Conservation (phyloP, 1,140 invertebrate genomes). For the Phthorimaea operculella region DNA sequence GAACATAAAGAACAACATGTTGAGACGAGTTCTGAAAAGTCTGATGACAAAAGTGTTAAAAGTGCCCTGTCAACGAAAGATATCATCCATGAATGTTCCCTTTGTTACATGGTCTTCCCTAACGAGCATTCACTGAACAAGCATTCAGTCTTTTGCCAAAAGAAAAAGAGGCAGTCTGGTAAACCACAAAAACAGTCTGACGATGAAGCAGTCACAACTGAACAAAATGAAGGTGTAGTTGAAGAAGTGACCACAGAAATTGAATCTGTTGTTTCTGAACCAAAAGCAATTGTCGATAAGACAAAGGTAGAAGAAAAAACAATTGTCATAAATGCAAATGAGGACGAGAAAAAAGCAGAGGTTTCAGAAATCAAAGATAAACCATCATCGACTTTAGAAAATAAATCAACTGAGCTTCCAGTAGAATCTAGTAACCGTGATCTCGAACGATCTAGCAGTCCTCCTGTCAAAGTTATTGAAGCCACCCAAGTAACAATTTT, state of each 20-base stretch:
- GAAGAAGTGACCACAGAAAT: neutral
- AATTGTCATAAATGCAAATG: too few relatives aligned
- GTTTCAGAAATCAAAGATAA: neutral
- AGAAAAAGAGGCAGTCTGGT: constrained; percentile 54
- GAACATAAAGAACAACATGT: constrained; percentile 63
- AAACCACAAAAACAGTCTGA: constrained; percentile 30
- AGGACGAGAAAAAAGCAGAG: neutral
- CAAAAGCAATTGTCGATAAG: neutral
- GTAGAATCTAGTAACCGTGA: neutral
- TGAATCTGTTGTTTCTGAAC: too few relatives aligned
- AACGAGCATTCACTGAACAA: constrained; percentile 65
- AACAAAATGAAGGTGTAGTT: neutral
- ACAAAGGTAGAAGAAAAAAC: neutral
- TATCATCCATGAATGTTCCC: constrained; percentile 65
- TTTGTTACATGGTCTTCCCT: constrained; percentile 67
- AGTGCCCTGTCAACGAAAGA: constrained; percentile 59
- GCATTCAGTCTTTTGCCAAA: constrained; percentile 52
- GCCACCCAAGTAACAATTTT: neutral
- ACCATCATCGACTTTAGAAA: neutral
- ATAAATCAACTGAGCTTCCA: too few relatives aligned
- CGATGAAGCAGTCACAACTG: neutral
- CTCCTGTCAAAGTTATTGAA: neutral
- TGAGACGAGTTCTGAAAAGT: constrained; percentile 58
- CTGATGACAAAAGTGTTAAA: constrained; percentile 55
- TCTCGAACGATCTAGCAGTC: neutral